Percentiles rank a stretch among this genome's conserved stretches.
Conservation (phyloP, 2,797 vertebrate species). For the Scomberomorus guttatus region DNA sequence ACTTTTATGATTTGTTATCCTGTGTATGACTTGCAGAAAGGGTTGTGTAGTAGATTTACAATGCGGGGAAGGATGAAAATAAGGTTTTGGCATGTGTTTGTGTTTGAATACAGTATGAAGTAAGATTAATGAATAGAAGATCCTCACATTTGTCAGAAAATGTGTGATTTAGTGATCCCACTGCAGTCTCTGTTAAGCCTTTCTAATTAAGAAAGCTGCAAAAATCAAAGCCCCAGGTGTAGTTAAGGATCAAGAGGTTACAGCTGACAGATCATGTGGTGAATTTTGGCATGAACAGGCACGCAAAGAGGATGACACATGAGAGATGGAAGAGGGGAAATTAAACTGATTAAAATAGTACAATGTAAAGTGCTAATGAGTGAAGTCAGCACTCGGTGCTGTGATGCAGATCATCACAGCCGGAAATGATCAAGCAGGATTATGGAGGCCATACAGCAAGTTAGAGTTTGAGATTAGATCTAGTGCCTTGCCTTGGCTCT, state of each 20-base stretch:
- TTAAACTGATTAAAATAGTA: background rate
- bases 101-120: background rate
- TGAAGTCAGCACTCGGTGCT: background rate
- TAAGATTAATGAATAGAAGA: too few species aligned
- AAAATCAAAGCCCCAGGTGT: slow-evolving; percentile 16
- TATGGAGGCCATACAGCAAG: slow-evolving; percentile 18
- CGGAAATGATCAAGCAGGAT: slow-evolving; percentile 23
- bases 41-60: background rate
- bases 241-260: slow-evolving; percentile 18
- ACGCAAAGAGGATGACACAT: background rate
- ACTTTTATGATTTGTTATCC: slow-evolving; percentile 17
- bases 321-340: background rate
- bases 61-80: background rate
- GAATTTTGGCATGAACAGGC: background rate
- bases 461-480: slow-evolving; percentile 39
- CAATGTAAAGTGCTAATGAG: slow-evolving; percentile 14
- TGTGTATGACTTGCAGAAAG: slow-evolving; percentile 13
- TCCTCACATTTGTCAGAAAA: background rate
- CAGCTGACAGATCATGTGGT: slow-evolving; percentile 23
- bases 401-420: slow-evolving; percentile 3
- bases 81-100: background rate
- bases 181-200: slow-evolving; percentile 5
- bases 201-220: slow-evolving; percentile 16
- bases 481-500: background rate
- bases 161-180: slow-evolving; percentile 14